These are phyloP conservation scores for Philopedon plagiatum DNA, from an alignment of 2,888 invertebrate genomes.

Conservation along the genomic window DNA sequence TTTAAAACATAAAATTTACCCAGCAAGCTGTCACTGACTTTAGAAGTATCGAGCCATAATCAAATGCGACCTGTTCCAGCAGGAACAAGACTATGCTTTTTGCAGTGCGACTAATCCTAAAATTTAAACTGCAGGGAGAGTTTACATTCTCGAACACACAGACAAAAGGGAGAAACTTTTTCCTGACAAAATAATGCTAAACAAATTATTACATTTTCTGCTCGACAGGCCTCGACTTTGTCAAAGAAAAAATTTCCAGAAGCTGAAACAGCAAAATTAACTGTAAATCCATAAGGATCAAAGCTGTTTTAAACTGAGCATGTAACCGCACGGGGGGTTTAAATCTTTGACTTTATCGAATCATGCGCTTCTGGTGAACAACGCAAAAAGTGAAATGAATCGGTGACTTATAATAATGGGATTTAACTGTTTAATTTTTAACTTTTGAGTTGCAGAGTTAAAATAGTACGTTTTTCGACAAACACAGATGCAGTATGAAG, in stretches of 20 bases:
- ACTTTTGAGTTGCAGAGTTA: not conserved
- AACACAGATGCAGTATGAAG: no score
- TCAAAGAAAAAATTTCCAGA: constrained; percentile 11
- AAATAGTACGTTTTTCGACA: no score
- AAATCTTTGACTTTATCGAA: constrained; percentile 13
- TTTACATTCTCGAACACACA: not conserved
- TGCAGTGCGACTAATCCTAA: constrained; percentile 60
- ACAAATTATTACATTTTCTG: constrained; percentile 15
- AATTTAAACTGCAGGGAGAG: constrained; percentile 47
- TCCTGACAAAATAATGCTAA: not conserved
- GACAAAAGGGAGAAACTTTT: not conserved
- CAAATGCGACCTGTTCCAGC: constrained; percentile 57
- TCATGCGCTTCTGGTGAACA: constrained; percentile 1
- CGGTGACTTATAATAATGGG: constrained; percentile 4
- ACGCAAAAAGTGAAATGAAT: constrained; percentile 1
- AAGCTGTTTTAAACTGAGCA: constrained; percentile 61
- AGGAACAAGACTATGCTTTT: constrained; percentile 61
- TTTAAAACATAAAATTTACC: no score
- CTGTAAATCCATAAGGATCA: constrained; percentile 22
- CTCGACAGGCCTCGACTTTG: not conserved
- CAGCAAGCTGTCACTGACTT: no score
- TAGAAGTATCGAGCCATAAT: constrained; percentile 49
- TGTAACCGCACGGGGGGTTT: constrained; percentile 56
- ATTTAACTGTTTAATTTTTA: not conserved
- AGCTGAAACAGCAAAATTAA: constrained; percentile 36